Conservation (phyloP, 1,140 invertebrate genomes). For the Heliconius eleuchia region DNA sequence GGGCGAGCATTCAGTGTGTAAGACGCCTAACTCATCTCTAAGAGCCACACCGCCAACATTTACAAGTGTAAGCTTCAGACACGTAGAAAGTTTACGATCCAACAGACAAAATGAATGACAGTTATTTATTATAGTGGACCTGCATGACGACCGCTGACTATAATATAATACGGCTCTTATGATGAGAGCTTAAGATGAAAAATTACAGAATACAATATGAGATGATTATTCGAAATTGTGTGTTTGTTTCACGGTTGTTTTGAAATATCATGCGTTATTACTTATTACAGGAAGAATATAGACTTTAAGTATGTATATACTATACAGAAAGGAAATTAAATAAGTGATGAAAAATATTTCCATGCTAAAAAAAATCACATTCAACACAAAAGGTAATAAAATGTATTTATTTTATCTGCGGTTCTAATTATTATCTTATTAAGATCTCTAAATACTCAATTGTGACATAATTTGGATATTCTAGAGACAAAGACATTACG, state of each 20-base stretch:
- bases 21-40: not conserved
- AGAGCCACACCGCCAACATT: conserved; percentile 17
- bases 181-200: conserved; percentile 18
- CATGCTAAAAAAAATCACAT: not conserved
- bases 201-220: not conserved
- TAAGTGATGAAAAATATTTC: too few relatives aligned
- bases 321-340: too few relatives aligned
- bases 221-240: conserved; percentile 20
- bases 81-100: conserved; percentile 57
- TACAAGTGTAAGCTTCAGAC: conserved; percentile 36
- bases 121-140: conserved; percentile 58
- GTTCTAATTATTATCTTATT: not conserved
- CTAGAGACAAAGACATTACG: too few relatives aligned
- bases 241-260: conserved; percentile 1
- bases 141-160: not conserved
- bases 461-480: not conserved
- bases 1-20: conserved; percentile 9
- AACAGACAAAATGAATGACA: conserved; percentile 51
- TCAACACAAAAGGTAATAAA: not conserved
- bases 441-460: not conserved
- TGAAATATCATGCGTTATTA: not conserved
- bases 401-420: not conserved
- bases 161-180: conserved; percentile 8
- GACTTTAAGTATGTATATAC: too few relatives aligned
- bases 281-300: too few relatives aligned